Conservation (phyloP, 2,888 invertebrate species). For the Malacosoma neustria region DNA sequence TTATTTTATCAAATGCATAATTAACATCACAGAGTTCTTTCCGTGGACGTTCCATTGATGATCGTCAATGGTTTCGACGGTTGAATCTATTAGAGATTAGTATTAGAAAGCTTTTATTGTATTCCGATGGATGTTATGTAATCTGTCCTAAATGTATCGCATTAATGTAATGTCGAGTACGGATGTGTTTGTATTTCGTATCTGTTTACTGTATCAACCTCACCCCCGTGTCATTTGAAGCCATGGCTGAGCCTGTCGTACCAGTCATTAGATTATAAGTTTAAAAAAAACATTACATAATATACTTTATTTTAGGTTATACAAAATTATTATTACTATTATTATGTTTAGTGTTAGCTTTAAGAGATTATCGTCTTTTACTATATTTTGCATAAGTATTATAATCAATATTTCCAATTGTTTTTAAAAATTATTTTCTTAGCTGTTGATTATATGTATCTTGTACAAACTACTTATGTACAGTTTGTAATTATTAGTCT, state of each 20-base stretch:
- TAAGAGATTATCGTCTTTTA: constrained; percentile 68
- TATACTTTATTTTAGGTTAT: constrained; percentile 38
- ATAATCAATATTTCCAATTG: constrained; percentile 70
- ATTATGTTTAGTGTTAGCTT: constrained; percentile 45
- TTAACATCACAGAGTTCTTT: too few relatives aligned
- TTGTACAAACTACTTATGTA: constrained; percentile 71
- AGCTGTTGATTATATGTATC: constrained; percentile 46
- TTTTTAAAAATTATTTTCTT: constrained; percentile 56
- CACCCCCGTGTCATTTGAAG: constrained; percentile 23
- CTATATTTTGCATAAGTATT: constrained; percentile 68
- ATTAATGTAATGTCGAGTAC: constrained; percentile 10
- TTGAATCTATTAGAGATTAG: background rate
- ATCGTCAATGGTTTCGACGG: background rate
- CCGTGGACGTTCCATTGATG: too few relatives aligned
- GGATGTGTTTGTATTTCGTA: constrained; percentile 8
- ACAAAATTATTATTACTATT: constrained; percentile 43
- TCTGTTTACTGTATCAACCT: constrained; percentile 2
- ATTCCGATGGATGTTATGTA: background rate
- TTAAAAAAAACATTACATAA: constrained; percentile 47
- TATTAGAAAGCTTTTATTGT: background rate
- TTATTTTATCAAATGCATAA: too few relatives aligned
- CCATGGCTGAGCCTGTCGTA: constrained; percentile 58
- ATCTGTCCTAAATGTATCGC: constrained; percentile 5
- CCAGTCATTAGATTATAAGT: constrained; percentile 52
- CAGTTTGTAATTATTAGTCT: constrained; percentile 45